These are phyloP conservation scores for Tympanoctomys barrerae DNA, from an alignment of 2,797 vertebrate species.

Conservation along the genomic window DNA sequence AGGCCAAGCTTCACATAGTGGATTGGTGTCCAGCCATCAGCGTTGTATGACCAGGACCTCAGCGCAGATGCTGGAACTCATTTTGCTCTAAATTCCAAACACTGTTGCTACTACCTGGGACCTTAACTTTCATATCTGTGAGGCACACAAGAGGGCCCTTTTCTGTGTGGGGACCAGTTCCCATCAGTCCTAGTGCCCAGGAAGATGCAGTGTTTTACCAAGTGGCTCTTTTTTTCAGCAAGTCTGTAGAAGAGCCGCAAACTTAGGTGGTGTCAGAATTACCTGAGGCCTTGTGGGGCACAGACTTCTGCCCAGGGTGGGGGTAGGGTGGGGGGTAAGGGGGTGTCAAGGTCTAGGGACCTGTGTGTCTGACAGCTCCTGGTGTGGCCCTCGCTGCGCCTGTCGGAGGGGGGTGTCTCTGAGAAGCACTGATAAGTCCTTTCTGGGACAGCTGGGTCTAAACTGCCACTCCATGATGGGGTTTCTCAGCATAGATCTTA, in stretches of 20 bases:
- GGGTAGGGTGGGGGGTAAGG: too few species aligned
- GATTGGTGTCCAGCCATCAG: too few species aligned
- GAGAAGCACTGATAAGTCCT: not conserved
- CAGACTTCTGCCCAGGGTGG: not conserved
- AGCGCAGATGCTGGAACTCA: not conserved
- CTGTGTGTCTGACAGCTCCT: not conserved
- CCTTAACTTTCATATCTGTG: not conserved
- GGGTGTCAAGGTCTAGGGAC: not conserved
- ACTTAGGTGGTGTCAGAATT: not conserved
- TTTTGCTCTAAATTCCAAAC: not conserved
- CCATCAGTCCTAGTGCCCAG: not conserved
- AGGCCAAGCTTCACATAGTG: not conserved
- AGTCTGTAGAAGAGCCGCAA: not conserved
- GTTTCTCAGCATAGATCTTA: not conserved
- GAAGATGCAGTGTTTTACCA: not conserved
- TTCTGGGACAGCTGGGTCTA: slow-evolving; percentile 35
- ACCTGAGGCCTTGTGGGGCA: not conserved
- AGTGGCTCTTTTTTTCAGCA: not conserved
- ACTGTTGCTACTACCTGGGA: not conserved
- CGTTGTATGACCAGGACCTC: not conserved
- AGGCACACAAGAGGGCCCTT: not conserved
- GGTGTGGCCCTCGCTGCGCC: not conserved
- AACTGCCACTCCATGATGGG: not conserved
- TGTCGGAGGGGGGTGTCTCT: not conserved
- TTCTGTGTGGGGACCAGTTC: not conserved